Evolutionary conservation across 2,888 invertebrate genomes (phyloP).

Genomic region (Drosophila trichaetosa): DNA sequence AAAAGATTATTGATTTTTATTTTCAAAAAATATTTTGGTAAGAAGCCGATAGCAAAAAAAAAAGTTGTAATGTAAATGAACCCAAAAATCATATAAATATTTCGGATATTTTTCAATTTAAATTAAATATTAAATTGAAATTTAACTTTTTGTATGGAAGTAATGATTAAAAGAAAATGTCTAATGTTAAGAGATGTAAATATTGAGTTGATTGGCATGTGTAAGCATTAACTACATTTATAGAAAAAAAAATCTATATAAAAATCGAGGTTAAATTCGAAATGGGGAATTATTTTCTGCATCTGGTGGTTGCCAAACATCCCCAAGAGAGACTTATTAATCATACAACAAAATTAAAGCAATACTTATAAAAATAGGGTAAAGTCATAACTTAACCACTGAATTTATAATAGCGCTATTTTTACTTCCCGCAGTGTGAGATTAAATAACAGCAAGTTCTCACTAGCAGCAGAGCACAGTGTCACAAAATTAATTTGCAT

Average conservation of each 20-base stretch:
- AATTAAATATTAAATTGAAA: not conserved
- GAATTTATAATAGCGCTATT: not conserved
- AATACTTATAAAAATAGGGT: not conserved
- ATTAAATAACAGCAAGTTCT: not conserved
- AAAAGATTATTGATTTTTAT: not conserved
- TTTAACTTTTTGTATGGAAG: not conserved
- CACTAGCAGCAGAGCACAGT: slow-evolving; percentile 25
- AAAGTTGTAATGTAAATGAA: not conserved
- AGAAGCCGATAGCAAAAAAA: too few relatives aligned
- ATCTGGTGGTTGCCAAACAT: not conserved
- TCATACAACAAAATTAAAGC: not conserved
- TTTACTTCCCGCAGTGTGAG: not conserved
- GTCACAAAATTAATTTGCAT: slow-evolving; percentile 33
- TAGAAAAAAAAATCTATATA: not conserved
- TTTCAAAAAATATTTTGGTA: not conserved
- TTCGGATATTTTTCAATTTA: not conserved
- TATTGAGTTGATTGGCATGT: not conserved
- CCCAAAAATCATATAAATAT: not conserved
- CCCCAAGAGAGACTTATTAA: not conserved
- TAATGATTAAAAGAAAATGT: not conserved
- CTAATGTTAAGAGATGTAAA: not conserved
- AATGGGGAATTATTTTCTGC: not conserved
- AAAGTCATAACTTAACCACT: not conserved
- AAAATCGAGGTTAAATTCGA: not conserved
- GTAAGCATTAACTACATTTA: not conserved